phyloP scores from a whole-genome alignment of 2,888 invertebrate species.

The Odontocolon sp. region DNA sequence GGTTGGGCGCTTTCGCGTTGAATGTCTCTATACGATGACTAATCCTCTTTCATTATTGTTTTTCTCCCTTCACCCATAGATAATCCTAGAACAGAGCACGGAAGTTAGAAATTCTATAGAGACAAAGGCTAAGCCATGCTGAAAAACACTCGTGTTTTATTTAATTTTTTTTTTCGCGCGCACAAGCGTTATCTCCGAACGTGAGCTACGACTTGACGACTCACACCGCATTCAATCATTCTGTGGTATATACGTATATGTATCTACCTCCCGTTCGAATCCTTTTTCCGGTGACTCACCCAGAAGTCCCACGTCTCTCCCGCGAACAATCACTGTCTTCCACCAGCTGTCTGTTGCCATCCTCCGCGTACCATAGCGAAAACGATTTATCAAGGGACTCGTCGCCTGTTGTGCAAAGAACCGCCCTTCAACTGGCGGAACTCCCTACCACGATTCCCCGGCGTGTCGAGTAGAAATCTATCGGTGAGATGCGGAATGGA shows the following conservation, averaged over 20 bases:
- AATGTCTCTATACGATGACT: conserved; percentile 38
- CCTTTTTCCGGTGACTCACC: conserved; percentile 37
- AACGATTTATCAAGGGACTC: conserved; percentile 46
- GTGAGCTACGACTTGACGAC: conserved; percentile 30
- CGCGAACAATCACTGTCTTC: conserved; percentile 53
- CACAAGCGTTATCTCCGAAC: conserved; percentile 37
- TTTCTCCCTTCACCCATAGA: conserved; percentile 29
- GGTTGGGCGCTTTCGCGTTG: neutral
- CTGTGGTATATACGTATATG: neutral
- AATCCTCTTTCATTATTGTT: conserved; percentile 55
- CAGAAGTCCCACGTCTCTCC: conserved; percentile 39
- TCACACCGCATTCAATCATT: conserved; percentile 9
- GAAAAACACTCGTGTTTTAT: conserved; percentile 19
- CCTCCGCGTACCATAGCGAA: conserved; percentile 17
- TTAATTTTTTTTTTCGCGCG: conserved; percentile 19
- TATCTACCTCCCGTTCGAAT: conserved; percentile 18
- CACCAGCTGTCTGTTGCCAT: conserved; percentile 11
- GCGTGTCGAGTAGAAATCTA: conserved; percentile 11
- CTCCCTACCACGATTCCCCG: neutral
- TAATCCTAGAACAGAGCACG: conserved; percentile 48
- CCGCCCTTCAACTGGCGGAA: neutral
- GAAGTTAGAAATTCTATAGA: conserved; percentile 50
- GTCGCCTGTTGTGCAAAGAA: neutral
- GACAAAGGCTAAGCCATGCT: conserved; percentile 38
- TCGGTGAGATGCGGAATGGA: neutral